Base-by-base conservation (phyloP, 2,113 vertebrate species). In the Paradisaea rubra region DNA sequence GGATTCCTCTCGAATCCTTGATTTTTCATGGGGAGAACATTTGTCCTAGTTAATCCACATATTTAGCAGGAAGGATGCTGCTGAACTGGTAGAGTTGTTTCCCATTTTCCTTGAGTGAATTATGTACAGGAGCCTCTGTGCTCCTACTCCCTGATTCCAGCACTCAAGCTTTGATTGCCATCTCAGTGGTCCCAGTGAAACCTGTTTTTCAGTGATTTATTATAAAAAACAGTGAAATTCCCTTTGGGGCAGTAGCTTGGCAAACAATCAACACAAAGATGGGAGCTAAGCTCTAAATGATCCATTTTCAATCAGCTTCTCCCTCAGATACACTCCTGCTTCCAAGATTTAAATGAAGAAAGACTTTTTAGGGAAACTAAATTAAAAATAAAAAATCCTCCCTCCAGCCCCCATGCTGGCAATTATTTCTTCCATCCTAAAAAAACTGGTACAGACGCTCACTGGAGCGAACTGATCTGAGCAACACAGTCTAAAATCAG, bases 401-500 rank as follows among this genome's bases (percentile, higher is more conserved):
- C 71, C 82, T 84, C 56, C 83, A 89, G 31, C 73, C 81, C 54
- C 59, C 68, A 69, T 28, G 56, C 41, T 66, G 63, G 71, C 54
- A 95, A 88, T 97, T 96, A 93, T 91, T 92, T 83, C 66, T 78
- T 77, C 93, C 89, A 31, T 87, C 81, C 88, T 93, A 59, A 81
- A 91, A 91, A 94, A 87, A 41, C 49, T 68, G 63, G 76, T 95
- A 41, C 61, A 96, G 86, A 52, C 81, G 77, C 76, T 96, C 93
- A 94, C 33, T 92, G 85, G 74, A 96, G 94, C 0, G 30, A 96
- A 93, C 94, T 84, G 86, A 94, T 80, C 86, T 89, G 82, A 96
- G 92, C 86, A 95, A 68, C 76, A 70, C 39, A 42, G 89, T 31
- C 84, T 95, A 89, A 94, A 96, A 96, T 93, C 91, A 83, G 95